Conservation (phyloP, 2,113 vertebrate species). For the Spea bombifrons region DNA sequence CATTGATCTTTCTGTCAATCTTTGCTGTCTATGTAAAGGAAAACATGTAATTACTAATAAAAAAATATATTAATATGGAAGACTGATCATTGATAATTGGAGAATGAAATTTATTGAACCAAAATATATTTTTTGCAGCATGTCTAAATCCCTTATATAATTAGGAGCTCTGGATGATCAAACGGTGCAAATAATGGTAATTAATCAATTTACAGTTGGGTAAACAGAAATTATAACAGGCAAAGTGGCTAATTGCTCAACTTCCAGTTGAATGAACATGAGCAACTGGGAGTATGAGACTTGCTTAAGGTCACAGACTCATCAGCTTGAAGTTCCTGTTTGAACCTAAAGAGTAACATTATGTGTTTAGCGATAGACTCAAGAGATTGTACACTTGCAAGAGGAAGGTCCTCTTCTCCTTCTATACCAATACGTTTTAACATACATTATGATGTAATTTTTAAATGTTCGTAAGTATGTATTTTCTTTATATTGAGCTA, state of each 20-base stretch:
- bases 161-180: conserved; percentile 34
- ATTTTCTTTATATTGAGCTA: too few species aligned
- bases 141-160: conserved; percentile 36
- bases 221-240: conserved; percentile 41
- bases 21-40: not conserved
- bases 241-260: conserved; percentile 41
- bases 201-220: conserved; percentile 44
- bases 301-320: conserved; percentile 18
- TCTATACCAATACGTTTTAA: too few species aligned
- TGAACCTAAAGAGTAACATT: too few species aligned
- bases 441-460: too few species aligned
- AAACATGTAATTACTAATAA: not conserved
- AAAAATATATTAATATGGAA: conserved; percentile 4
- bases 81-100: conserved; percentile 6
- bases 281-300: conserved; percentile 5
- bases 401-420: too few species aligned
- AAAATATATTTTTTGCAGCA: conserved; percentile 18
- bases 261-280: conserved; percentile 35
- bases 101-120: conserved; percentile 16
- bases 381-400: too few species aligned
- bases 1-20: too few species aligned
- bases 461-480: too few species aligned
- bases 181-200: conserved; percentile 39
- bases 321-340: too few species aligned
- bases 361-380: too few species aligned